These are phyloP conservation scores for Stomatorhinus ivindoensis DNA, from an alignment of 2,113 vertebrate genomes.

Conservation along the genomic window DNA sequence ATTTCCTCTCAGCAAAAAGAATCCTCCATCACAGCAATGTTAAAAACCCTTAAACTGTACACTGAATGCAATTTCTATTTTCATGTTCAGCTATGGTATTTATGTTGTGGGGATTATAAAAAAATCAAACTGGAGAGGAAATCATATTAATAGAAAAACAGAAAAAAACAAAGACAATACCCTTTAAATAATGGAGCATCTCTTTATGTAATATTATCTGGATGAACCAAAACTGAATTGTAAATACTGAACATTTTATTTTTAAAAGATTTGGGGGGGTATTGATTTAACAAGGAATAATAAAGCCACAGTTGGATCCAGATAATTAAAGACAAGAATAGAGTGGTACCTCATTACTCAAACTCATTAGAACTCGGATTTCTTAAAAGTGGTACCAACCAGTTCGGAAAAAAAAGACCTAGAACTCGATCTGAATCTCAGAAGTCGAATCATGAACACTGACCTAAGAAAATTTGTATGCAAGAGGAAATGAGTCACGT, in stretches of 20 bases:
- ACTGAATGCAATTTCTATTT: neutral
- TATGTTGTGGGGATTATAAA: neutral
- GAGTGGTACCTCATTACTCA: no score
- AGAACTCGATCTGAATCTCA: no score
- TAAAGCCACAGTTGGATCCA: neutral
- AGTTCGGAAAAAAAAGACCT: no score
- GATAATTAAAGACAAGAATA: neutral
- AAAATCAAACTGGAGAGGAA: neutral
- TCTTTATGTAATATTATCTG: neutral
- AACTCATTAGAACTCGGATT: no score
- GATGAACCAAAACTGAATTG: neutral
- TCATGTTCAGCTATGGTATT: neutral
- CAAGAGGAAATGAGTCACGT: no score
- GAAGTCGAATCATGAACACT: no score
- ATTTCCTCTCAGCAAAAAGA: neutral
- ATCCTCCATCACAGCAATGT: neutral
- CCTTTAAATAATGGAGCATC: neutral
- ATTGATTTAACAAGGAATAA: neutral
- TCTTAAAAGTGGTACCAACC: no score
- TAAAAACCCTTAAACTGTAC: neutral
- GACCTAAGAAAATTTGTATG: no score
- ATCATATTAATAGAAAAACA: neutral
- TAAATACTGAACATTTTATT: neutral
- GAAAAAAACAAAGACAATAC: neutral
- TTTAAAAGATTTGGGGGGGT: neutral